These are phyloP conservation scores for Microtus ochrogaster DNA, from an alignment of 2,113 vertebrate genomes.

Conservation along the genomic window DNA sequence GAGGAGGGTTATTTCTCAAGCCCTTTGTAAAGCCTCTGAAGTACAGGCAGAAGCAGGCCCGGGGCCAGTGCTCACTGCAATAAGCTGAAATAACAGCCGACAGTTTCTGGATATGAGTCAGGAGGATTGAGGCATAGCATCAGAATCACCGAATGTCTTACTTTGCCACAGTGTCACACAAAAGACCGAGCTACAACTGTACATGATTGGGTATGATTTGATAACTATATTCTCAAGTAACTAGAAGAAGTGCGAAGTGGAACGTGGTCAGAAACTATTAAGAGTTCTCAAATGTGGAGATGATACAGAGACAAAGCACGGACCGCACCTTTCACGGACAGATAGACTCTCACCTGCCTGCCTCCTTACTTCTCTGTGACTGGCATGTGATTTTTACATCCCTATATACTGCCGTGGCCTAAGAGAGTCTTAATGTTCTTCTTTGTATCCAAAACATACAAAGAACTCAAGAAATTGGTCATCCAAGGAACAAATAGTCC, in stretches of 20 bases:
- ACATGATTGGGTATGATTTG: background rate
- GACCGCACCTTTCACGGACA: background rate
- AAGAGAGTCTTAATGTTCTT: background rate
- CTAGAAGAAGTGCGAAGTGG: background rate
- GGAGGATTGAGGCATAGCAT: background rate
- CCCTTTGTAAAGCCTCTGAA: background rate
- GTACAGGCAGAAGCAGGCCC: slow-evolving; percentile 6
- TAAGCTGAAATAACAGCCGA: background rate
- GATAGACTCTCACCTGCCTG: background rate
- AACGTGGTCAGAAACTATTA: slow-evolving; percentile 11
- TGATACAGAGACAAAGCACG: background rate
- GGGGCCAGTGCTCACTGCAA: background rate
- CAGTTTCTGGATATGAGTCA: background rate
- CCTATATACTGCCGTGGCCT: background rate
- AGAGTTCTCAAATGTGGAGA: slow-evolving; percentile 40
- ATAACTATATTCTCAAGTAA: slow-evolving; percentile 27
- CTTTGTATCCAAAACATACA: background rate
- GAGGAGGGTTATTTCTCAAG: slow-evolving; percentile 36
- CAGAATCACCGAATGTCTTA: background rate
- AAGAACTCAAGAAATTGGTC: too few relatives aligned
- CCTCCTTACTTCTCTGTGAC: background rate
- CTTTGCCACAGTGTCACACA: background rate
- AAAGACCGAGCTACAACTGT: background rate
- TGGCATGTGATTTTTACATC: background rate
- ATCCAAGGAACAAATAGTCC: too few relatives aligned